Percentiles rank a stretch among this genome's conserved stretches.
These are phyloP conservation scores for Heptranchias perlo DNA, from an alignment of 2,113 vertebrate genomes.

Conservation along the genomic window DNA sequence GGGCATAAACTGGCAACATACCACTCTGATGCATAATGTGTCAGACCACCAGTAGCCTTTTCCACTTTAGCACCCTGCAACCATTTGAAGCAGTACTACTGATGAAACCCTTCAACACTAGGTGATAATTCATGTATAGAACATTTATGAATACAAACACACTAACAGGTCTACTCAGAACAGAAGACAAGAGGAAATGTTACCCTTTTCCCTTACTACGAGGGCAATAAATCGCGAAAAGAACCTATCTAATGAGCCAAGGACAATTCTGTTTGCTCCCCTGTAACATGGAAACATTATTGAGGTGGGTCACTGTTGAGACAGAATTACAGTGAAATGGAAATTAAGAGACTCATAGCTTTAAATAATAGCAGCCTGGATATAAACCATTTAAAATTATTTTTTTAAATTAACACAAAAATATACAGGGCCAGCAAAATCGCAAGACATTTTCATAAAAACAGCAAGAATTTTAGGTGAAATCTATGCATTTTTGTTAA, in stretches of 20 bases:
- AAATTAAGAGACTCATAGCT: neutral
- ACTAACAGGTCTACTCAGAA: neutral
- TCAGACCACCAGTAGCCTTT: neutral
- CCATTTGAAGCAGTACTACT: neutral
- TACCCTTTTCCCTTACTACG: neutral
- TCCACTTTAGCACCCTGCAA: neutral
- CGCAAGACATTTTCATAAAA: neutral
- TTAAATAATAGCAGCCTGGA: constrained; percentile 18
- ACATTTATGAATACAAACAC: neutral
- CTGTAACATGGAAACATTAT: neutral
- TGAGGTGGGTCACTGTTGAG: neutral
- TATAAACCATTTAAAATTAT: neutral
- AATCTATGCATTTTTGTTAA: neutral
- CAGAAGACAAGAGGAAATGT: neutral
- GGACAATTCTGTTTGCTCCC: constrained; percentile 10
- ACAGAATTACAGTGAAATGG: neutral
- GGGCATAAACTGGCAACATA: neutral
- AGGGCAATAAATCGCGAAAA: neutral
- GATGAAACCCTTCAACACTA: neutral
- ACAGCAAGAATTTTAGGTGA: neutral
- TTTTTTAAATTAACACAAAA: neutral
- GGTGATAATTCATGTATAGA: neutral
- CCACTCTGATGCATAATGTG: neutral
- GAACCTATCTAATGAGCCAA: neutral
- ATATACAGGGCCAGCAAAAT: neutral